Conservation (phyloP, 2,888 invertebrate genomes). For the Drosophila nr. perissopoda region DNA sequence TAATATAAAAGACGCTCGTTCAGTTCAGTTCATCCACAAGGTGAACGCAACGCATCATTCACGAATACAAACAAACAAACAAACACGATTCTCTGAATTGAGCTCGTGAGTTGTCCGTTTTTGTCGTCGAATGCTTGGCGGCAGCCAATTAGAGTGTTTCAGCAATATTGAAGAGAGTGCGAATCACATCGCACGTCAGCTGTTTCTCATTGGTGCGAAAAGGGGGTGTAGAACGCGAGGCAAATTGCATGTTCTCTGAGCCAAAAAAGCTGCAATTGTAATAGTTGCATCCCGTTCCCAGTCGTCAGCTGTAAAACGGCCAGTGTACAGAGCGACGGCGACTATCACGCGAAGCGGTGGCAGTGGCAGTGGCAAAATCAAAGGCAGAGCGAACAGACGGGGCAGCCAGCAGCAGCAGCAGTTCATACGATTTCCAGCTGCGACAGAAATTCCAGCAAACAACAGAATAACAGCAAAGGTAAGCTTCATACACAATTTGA, state of each 20-base stretch:
- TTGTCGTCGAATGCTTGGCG: constrained; percentile 29
- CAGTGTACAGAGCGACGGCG: constrained; percentile 64
- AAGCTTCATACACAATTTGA: constrained; percentile 61
- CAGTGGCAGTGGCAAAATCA: constrained; percentile 11
- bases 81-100: constrained; percentile 18
- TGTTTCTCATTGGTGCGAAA: constrained; percentile 33
- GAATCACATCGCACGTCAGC: constrained; percentile 41
- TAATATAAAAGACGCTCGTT: constrained; percentile 35
- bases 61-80: constrained; percentile 13
- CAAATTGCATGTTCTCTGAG: constrained; percentile 51
- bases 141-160: constrained; percentile 46
- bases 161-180: background rate
- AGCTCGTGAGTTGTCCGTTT: constrained; percentile 19
- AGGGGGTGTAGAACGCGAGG: background rate
- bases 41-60: constrained; percentile 35
- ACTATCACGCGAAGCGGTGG: constrained; percentile 57
- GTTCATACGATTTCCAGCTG: constrained; percentile 35
- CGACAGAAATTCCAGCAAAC: constrained; percentile 34
- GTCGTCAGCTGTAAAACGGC: constrained; percentile 29
- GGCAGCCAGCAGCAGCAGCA: constrained; percentile 21
- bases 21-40: constrained; percentile 39
- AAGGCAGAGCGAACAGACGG: constrained; percentile 24
- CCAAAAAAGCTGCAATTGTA: constrained; percentile 65
- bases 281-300: constrained; percentile 57
- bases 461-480: constrained; percentile 51